Base-by-base conservation (phyloP, 2,113 vertebrate genomes). In the Menura novaehollandiae region DNA sequence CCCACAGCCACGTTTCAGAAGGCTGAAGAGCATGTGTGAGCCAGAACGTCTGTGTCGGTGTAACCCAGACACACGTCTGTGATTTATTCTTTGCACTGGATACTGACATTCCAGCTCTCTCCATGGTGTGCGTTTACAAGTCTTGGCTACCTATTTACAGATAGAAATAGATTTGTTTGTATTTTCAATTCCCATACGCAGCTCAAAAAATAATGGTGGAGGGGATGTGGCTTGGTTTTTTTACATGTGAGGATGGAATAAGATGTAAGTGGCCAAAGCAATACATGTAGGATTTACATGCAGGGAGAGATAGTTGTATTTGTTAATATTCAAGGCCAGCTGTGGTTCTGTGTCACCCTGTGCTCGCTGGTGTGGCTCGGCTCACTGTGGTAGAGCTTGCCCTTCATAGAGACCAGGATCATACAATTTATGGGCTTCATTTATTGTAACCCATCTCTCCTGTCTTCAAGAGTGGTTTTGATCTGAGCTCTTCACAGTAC, bases 21-120 rank as follows among this genome's bases (percentile, higher is more conserved):
- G 32, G 27, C 18, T 55, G 32, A 67, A 33, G 78, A 76, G 22
- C 1, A 0, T 3, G 4, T 18, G 10, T 60, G 37, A 85, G 58
- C 58, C 35, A 15, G 32, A 30, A 10, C 2, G 0, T 73, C 5
- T 5, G 15, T 71, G 68, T 56, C 7, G 0, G 32, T 37, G 47
- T 68, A 35, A 46, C 43, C 30, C 47, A 27, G 14, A 14, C 5
- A 0, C 51, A 21, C 7, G 1, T 49, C 9, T 22, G 26, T 19
- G 53, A 8, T 46, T 7, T 27, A 0, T 74, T 66, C 59, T 39
- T 82, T 58, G 22, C 28, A 1, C 24, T 55, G 55, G 51, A 30
- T 21, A 8, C 3, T 37, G 78, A 12, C n/a, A 28, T 85, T 66
- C 44, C 62, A 58, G 7, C 55, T 85, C 23, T 43, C 27, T 27